Conservation (phyloP, 2,113 vertebrate species). For the Myanophis thanlyinensis region DNA sequence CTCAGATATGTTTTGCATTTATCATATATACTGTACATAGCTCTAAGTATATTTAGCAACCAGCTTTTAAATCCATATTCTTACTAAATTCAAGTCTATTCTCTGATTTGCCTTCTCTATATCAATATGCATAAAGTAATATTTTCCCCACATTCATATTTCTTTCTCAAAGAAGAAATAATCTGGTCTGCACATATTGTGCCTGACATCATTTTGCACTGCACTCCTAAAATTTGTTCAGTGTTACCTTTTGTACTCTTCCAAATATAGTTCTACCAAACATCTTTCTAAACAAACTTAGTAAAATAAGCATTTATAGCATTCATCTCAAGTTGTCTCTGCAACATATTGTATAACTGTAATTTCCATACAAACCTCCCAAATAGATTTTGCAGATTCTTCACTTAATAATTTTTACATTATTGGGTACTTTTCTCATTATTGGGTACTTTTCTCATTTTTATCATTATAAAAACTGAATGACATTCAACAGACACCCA, state of each 20-base stretch:
- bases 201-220: background rate
- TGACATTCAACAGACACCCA: background rate
- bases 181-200: background rate
- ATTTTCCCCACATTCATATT: background rate
- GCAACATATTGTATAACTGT: background rate
- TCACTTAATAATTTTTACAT: background rate
- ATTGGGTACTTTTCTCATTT: background rate
- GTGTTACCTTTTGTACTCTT: background rate
- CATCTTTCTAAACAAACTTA: background rate
- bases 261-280: background rate
- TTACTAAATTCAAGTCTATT: background rate
- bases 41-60: background rate
- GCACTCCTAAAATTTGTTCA: background rate
- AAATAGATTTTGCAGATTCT: background rate
- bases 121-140: background rate
- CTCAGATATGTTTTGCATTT: background rate
- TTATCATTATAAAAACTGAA: background rate
- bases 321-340: background rate
- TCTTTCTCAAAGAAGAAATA: background rate
- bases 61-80: background rate
- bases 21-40: background rate
- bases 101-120: background rate
- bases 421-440: background rate
- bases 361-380: background rate
- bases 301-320: background rate